Evolutionary conservation across 1,140 invertebrate species (phyloP), one percentile per base, ranked within the genome.

Genomic region (Sarcophaga peregrina): DNA sequence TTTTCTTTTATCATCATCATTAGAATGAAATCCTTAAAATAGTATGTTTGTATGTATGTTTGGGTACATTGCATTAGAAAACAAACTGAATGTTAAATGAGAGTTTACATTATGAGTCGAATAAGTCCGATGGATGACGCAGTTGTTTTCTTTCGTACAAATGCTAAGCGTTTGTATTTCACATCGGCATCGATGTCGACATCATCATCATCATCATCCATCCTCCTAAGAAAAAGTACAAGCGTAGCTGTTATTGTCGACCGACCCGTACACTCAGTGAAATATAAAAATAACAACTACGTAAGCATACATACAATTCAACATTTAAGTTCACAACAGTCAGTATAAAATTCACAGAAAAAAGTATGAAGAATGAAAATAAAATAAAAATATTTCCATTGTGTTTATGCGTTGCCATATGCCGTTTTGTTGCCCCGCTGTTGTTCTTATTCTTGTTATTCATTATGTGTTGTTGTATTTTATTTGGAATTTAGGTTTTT

Each of bases 381-480:
- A 78, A n/a, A n/a, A 78, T 78, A 47, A 25, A 78, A 78, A 78
- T 78, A 47, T 78, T 78, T 78, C 75, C 75, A 78, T 78, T 78
- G 75, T 78, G 75, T 78, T 78, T 78, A 78, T 78, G 75, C 50
- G 75, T 78, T 78, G 75, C 75, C 75, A 78, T 78, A 78, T 78
- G 75, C 75, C 75, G 75, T 37, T 37, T 37, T 37, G 25, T 78
- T 78, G 75, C 75, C 75, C 75, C 25, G 75, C 75, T 78, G 75
- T 45, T 78, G 47, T 52, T 76, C 10, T 17, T 46, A n/a, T 75
- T 75, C 7, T 25, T 25, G 62, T 72, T 72, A 9, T n/a, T n/a
- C n/a, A n/a, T n/a, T n/a, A n/a, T n/a, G n/a, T n/a, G n/a, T n/a
- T 45, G 37, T 15, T 75, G 5, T 75, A 50, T 68, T 68, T 68